Evolutionary conservation across 2,113 vertebrate species (phyloP), one percentile per base, ranked within the genome.

Genomic region (Butorides virescens): DNA sequence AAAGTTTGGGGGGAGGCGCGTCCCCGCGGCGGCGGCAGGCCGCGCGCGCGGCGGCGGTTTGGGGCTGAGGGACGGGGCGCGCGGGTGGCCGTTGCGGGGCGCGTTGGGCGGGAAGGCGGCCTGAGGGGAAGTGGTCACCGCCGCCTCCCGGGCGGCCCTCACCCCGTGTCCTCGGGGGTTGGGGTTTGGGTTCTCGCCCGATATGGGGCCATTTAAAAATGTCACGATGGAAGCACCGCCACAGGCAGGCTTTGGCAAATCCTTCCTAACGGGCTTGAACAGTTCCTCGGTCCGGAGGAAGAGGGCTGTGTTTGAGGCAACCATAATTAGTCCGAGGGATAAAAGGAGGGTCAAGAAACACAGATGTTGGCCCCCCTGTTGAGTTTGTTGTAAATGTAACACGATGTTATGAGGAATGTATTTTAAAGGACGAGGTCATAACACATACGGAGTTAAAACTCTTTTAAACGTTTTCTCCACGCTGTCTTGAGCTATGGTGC

Each of bases 1-100:
- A 72, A 94, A 96, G 95, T 96, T 95, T 93, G 97, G 95, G 80
- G 96, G 97, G 92, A 92, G 97, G 74, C 7, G 75, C 86, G 39
- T 53, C 36, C 56, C 68, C 58, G 36, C 29, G 32, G 68, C 26
- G 55, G 71, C 76, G 18, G 42, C 47, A 59, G 73, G 73, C 73
- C n/a, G 68, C 26, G 36, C 53, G 27, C 49, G n/a, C 26, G 49
- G 68, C 47, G 21, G n/a, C 11, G 23, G 42, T 15, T 6, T 18
- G 78, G 47, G 71, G 58, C 77, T 66, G 52, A 36, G 47, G 80
- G 61, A 55, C 16, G n/a, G 47, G 75, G 82, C n/a, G 68, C n/a
- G 68, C 90, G 82, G 82, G 90, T 67, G 90, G 82, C 72, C 52
- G 52, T 82, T 18, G 63, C 27, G 56, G 42, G 71, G 86, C 66